These are phyloP conservation scores for Alouatta palliata DNA, from an alignment of 2,113 vertebrate species.

Conservation along the genomic window DNA sequence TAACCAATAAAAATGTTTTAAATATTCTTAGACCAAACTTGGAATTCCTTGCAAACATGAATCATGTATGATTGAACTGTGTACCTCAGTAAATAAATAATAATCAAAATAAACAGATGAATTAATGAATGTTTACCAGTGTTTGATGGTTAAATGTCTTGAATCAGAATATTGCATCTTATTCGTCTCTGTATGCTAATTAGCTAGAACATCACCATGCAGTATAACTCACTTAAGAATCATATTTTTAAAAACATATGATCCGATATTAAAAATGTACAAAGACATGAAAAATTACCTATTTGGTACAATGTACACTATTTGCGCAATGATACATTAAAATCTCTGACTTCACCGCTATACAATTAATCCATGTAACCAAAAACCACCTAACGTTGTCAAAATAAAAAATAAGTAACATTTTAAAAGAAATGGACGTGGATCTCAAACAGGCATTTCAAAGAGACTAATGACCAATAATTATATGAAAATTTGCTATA, in stretches of 20 bases:
- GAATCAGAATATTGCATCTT: not conserved
- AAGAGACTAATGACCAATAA: not conserved
- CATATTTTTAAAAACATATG: not conserved
- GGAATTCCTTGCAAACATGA: not conserved
- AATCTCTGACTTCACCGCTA: no score
- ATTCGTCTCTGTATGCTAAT: not conserved
- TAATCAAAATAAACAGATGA: conserved; percentile 25
- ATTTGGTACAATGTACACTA: no score
- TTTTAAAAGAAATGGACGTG: not conserved
- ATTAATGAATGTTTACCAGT: conserved; percentile 17
- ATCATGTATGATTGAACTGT: conserved; percentile 26
- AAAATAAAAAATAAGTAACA: no score
- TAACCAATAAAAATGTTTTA: conserved; percentile 19
- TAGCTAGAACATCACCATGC: not conserved
- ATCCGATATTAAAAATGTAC: not conserved
- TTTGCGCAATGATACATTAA: no score
- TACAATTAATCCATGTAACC: no score
- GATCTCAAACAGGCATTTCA: not conserved
- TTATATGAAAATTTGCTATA: not conserved
- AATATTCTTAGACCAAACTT: not conserved
- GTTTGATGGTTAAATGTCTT: not conserved
- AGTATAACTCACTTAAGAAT: not conserved
- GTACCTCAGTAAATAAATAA: no score
- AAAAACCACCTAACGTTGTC: no score
- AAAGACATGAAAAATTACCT: no score